Percentiles rank a stretch among this genome's conserved stretches.
These are phyloP conservation scores for Dermatemys mawii DNA, from an alignment of 2,113 vertebrate genomes.

Conservation along the genomic window DNA sequence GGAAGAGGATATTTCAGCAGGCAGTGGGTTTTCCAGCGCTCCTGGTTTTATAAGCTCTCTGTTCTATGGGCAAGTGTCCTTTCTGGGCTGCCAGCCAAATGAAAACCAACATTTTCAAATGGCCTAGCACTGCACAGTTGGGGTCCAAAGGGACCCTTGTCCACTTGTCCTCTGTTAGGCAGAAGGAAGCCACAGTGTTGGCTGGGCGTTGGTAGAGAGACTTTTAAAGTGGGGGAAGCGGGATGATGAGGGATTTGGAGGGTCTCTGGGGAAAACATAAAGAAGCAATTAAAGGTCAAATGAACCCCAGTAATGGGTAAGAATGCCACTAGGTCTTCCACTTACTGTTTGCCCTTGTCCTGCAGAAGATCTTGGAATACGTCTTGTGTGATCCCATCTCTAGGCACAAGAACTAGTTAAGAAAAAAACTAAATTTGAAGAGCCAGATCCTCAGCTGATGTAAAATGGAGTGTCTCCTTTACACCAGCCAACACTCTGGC, in stretches of 20 bases:
- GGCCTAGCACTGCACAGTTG: neutral
- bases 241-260: neutral
- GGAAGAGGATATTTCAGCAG: neutral
- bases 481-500: neutral
- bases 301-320: neutral
- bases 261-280: neutral
- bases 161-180: neutral
- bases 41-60: neutral
- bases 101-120: neutral
- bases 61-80: neutral
- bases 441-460: neutral
- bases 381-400: neutral
- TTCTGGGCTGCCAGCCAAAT: neutral
- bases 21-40: neutral
- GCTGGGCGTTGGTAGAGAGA: neutral
- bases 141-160: neutral
- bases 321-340: neutral
- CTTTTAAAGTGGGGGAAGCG: neutral
- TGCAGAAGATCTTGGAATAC: neutral
- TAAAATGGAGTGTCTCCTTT: neutral
- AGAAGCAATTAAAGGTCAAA: neutral
- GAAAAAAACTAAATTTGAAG: neutral
- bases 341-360: neutral
- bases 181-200: neutral
- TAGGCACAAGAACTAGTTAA: neutral